These are phyloP conservation scores for Elephas maximus DNA, from an alignment of 2,113 vertebrate genomes.

Conservation along the genomic window DNA sequence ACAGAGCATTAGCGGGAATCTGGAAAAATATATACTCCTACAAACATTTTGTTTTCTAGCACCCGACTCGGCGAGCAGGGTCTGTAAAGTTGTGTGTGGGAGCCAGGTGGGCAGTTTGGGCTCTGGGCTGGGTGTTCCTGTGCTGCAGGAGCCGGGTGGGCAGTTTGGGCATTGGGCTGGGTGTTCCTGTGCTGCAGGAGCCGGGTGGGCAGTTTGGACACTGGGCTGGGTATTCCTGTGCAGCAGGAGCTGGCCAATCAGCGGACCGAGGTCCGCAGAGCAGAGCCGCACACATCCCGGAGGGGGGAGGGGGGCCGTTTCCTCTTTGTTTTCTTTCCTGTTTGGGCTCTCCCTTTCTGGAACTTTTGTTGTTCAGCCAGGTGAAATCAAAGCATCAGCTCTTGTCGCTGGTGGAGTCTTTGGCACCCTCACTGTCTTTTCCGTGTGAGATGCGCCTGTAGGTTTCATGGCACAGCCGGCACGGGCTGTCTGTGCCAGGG, in stretches of 20 bases:
- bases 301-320: conserved; percentile 60
- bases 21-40: not conserved
- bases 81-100: conserved; percentile 65
- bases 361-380: conserved; percentile 72
- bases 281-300: conserved; percentile 14
- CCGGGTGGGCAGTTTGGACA: conserved; percentile 28
- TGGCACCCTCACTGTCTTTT: not conserved
- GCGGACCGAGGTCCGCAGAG: conserved; percentile 72
- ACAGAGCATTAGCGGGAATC: not conserved
- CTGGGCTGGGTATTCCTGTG: conserved; percentile 59
- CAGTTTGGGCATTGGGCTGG: no score
- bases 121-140: conserved; percentile 59
- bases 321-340: conserved; percentile 61
- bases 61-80: not conserved
- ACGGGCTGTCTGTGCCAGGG: not conserved
- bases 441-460: not conserved
- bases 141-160: not conserved
- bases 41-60: not conserved
- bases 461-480: not conserved
- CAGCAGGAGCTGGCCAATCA: conserved; percentile 75
- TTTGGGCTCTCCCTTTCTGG: conserved; percentile 64
- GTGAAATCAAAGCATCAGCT: conserved; percentile 56
- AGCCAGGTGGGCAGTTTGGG: conserved; percentile 19
- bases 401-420: not conserved
- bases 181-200: conserved; percentile 41